Conservation (phyloP, 2,113 vertebrate genomes). For the Caranx ignobilis region DNA sequence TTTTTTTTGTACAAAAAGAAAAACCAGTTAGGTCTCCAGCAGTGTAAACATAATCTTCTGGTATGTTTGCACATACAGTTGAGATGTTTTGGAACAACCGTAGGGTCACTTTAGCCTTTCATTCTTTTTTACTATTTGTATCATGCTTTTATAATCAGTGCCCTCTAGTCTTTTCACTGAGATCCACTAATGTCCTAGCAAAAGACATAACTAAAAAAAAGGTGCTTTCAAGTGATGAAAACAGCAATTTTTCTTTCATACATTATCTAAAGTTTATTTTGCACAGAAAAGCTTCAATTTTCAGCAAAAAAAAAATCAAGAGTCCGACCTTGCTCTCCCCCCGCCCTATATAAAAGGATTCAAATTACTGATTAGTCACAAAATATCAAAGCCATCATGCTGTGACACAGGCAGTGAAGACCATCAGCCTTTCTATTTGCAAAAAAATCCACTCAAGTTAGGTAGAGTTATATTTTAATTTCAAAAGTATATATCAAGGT, state of each 20-base stretch:
- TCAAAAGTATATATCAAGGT: background rate
- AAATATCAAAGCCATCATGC: background rate
- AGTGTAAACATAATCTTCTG: background rate
- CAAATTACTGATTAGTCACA: background rate
- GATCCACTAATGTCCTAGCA: background rate
- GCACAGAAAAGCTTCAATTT: background rate
- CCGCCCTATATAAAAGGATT: background rate
- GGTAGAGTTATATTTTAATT: background rate
- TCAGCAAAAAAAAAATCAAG: background rate
- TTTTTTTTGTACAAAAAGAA: background rate
- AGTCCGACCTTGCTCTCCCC: background rate
- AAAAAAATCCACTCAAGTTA: background rate
- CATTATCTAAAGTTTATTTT: background rate
- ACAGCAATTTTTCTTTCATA: background rate
- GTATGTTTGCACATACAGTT: background rate
- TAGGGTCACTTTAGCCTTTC: slow-evolving; percentile 7
- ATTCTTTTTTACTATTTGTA: background rate
- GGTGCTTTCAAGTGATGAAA: slow-evolving; percentile 9
- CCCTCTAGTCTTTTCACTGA: slow-evolving; percentile 13
- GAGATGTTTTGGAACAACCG: slow-evolving; percentile 9
- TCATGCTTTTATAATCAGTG: slow-evolving; percentile 12
- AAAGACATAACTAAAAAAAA: slow-evolving; percentile 13
- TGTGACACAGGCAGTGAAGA: background rate
- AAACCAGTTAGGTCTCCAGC: background rate
- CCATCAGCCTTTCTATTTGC: background rate